These are phyloP conservation scores for Orgyia antiqua DNA, from an alignment of 2,888 invertebrate genomes.

Conservation along the genomic window DNA sequence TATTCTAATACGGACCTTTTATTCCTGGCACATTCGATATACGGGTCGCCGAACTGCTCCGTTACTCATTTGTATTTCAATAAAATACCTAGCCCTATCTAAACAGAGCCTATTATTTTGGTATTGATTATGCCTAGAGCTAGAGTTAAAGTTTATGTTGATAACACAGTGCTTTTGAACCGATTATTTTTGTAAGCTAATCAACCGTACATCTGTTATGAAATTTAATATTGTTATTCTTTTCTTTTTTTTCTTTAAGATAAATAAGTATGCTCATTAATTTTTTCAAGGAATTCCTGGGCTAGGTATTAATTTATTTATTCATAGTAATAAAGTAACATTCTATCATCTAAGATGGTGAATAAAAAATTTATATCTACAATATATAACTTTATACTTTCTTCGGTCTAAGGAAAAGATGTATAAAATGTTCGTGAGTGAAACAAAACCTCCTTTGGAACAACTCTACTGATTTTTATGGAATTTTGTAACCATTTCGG, in stretches of 20 bases:
- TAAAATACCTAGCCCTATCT: conserved; percentile 73
- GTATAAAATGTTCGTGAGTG: too few relatives aligned
- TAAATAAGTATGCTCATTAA: neutral
- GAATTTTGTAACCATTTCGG: too few relatives aligned
- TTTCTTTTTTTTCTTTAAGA: neutral
- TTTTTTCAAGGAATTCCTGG: too few relatives aligned
- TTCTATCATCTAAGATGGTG: too few relatives aligned
- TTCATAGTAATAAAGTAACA: too few relatives aligned
- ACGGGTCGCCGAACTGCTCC: conserved; percentile 56
- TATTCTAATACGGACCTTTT: conserved; percentile 77
- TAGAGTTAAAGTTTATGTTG: conserved; percentile 31
- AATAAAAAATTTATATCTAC: too few relatives aligned
- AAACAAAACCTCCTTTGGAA: too few relatives aligned
- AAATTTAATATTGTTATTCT: neutral
- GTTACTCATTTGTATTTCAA: conserved; percentile 75
- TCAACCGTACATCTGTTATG: neutral
- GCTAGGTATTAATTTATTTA: too few relatives aligned
- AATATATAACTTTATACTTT: too few relatives aligned
- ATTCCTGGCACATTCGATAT: conserved; percentile 67
- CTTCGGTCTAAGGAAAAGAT: too few relatives aligned
- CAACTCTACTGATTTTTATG: too few relatives aligned
- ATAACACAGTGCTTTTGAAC: conserved; percentile 46
- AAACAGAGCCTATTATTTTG: conserved; percentile 62
- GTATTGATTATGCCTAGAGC: conserved; percentile 31
- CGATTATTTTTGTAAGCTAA: too few relatives aligned